phyloP scores from a whole-genome alignment of 1,140 invertebrate genomes.

The Drosophila sucinea region DNA sequence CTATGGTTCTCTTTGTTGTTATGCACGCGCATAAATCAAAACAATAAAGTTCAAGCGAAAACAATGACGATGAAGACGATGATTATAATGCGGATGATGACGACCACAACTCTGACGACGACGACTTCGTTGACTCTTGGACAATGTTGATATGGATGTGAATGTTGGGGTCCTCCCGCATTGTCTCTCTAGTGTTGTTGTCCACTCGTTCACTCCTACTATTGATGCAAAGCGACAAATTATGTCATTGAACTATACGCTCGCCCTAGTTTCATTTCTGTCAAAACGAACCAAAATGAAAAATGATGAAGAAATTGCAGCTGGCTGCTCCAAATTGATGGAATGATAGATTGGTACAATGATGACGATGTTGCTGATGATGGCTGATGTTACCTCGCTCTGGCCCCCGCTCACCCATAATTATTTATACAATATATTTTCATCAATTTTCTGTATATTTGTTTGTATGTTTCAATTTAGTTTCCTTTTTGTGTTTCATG shows the following conservation, averaged over 20 bases:
- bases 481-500: too few relatives aligned
- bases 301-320: conserved; percentile 18
- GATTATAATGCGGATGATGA: conserved; percentile 44
- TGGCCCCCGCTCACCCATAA: too few relatives aligned
- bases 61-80: conserved; percentile 60
- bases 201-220: conserved; percentile 46
- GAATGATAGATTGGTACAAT: background rate
- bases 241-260: conserved; percentile 74
- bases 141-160: conserved; percentile 52
- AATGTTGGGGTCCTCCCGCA: conserved; percentile 47
- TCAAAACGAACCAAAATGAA: conserved; percentile 67
- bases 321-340: background rate
- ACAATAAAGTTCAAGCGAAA: conserved; percentile 80
- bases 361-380: background rate
- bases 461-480: too few relatives aligned
- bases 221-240: conserved; percentile 79
- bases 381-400: too few relatives aligned
- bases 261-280: conserved; percentile 29
- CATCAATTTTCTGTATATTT: too few relatives aligned
- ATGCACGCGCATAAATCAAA: conserved; percentile 76
- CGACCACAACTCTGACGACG: conserved; percentile 22
- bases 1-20: conserved; percentile 34
- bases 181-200: conserved; percentile 18
- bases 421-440: too few relatives aligned
- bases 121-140: conserved; percentile 58